phyloP scores from a whole-genome alignment of 2,888 invertebrate species.

The Marasmarcha lunaedactyla region DNA sequence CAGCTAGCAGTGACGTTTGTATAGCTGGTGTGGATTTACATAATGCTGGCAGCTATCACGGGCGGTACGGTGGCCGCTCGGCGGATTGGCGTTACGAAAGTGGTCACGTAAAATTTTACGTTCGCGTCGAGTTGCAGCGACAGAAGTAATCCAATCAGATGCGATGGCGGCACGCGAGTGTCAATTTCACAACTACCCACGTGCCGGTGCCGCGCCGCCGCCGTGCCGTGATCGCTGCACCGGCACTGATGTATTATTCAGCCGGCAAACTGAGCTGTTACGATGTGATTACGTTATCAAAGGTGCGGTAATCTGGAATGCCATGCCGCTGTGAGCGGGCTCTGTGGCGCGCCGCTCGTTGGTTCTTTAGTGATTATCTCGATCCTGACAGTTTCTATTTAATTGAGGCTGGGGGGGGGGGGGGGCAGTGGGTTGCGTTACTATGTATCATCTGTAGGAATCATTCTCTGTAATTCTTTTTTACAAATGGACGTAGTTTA shows the following conservation, averaged over 20 bases:
- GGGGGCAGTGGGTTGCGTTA: too few species aligned
- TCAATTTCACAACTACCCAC: slow-evolving; percentile 37
- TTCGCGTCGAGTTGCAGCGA: slow-evolving; percentile 55
- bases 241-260: slow-evolving; percentile 8
- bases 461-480: too few species aligned
- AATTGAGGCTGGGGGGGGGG: too few species aligned
- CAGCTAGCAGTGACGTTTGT: too few species aligned
- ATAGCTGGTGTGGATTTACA: slow-evolving; percentile 43
- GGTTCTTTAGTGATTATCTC: too few species aligned
- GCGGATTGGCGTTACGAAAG: slow-evolving; percentile 55
- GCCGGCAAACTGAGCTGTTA: slow-evolving; percentile 2
- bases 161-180: slow-evolving; percentile 52
- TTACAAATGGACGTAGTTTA: too few species aligned
- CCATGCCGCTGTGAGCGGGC: too few species aligned
- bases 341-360: too few species aligned
- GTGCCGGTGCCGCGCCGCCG: slow-evolving; percentile 14
- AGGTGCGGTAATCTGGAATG: too few species aligned
- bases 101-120: slow-evolving; percentile 70
- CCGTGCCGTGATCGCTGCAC: too few species aligned
- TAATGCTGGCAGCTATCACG: slow-evolving; percentile 40
- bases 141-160: slow-evolving; percentile 64
- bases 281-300: slow-evolving; percentile 1
- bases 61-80: slow-evolving; percentile 33
- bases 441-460: too few species aligned
- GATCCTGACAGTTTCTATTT: too few species aligned